Percentiles rank a stretch among this genome's conserved stretches.
These are phyloP conservation scores for Nebria brevicollis DNA, from an alignment of 2,888 invertebrate genomes.

Conservation along the genomic window DNA sequence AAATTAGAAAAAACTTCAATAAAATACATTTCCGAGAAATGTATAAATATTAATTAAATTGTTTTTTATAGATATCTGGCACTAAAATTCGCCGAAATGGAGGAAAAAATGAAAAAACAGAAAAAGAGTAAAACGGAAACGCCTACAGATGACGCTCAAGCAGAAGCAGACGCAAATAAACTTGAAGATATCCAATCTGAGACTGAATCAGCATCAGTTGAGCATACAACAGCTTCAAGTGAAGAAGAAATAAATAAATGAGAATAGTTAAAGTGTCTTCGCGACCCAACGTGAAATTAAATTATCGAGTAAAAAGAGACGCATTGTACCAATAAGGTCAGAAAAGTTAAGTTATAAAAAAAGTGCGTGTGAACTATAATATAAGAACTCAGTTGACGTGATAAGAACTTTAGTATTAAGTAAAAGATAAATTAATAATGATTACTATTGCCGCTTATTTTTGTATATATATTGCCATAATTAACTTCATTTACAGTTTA, in stretches of 20 bases:
- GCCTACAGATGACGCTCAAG: constrained; percentile 58
- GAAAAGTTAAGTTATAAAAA: not conserved
- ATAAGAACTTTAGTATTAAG: not conserved
- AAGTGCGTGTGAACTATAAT: not conserved
- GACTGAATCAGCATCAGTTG: constrained; percentile 49
- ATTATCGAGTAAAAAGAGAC: not conserved
- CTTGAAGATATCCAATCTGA: constrained; percentile 52
- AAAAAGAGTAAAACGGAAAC: constrained; percentile 68
- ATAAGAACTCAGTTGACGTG: not conserved
- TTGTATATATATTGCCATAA: not conserved
- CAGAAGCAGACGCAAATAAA: constrained; percentile 52
- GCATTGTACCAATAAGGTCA: not conserved
- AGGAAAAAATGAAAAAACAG: constrained; percentile 78
- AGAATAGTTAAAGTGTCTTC: not conserved
- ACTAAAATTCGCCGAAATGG: constrained; percentile 87
- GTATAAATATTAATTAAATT: constrained; percentile 10
- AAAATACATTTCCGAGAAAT: not conserved
- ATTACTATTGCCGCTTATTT: not conserved
- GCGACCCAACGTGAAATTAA: not conserved
- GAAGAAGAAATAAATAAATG: not conserved
- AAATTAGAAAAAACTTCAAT: constrained; percentile 55
- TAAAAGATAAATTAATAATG: not conserved
- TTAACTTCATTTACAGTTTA: not conserved
- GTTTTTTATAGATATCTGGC: constrained; percentile 75
- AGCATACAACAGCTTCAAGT: constrained; percentile 49